These are phyloP conservation scores for Brachyopa scutellaris DNA, from an alignment of 2,888 invertebrate genomes.

Conservation along the genomic window DNA sequence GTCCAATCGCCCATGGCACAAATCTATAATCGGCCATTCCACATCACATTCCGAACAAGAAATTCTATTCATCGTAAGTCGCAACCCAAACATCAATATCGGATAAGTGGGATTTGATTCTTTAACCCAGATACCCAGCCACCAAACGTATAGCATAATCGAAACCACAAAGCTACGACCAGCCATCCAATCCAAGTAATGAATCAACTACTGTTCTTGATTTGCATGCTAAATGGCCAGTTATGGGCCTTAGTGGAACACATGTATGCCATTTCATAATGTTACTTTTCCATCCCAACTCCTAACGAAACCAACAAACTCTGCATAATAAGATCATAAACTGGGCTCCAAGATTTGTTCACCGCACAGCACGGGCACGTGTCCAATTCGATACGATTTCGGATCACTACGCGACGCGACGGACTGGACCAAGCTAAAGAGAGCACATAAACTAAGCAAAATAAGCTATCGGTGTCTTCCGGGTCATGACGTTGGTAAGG, in stretches of 20 bases:
- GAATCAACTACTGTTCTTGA: conserved; percentile 26
- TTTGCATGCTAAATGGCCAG: conserved; percentile 30
- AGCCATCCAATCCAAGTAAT: conserved; percentile 9
- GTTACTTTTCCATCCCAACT: too few relatives aligned
- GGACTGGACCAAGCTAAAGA: neutral
- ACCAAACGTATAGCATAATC: too few relatives aligned
- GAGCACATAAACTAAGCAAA: neutral
- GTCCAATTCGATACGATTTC: conserved; percentile 44
- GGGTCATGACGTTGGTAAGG: conserved; percentile 24
- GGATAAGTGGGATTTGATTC: conserved; percentile 1
- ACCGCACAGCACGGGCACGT: conserved; percentile 15
- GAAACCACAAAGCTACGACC: neutral
- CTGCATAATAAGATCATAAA: neutral
- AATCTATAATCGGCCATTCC: neutral
- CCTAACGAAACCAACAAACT: neutral
- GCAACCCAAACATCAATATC: neutral
- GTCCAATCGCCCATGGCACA: neutral
- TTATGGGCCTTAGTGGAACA: conserved; percentile 11
- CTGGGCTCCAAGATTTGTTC: neutral
- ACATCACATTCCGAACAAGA: neutral
- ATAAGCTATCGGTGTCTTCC: conserved; percentile 8
- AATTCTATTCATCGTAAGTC: neutral
- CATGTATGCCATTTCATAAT: neutral
- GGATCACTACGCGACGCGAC: conserved; percentile 11
- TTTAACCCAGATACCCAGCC: conserved; percentile 23